These are phyloP conservation scores for Tiliacea citrago DNA, from an alignment of 2,888 invertebrate species.

Conservation along the genomic window DNA sequence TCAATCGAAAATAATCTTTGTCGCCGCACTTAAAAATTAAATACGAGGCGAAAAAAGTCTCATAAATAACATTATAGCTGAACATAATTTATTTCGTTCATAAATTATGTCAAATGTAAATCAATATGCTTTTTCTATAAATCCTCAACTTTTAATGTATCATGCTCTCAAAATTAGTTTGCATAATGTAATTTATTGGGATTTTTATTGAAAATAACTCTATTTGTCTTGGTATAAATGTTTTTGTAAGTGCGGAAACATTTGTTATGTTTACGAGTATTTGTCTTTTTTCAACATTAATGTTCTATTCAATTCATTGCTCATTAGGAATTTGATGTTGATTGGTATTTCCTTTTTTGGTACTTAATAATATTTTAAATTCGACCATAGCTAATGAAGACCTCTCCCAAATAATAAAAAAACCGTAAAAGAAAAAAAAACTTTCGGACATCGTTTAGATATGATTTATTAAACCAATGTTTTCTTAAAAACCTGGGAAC, in stretches of 20 bases:
- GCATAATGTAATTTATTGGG: slow-evolving; percentile 54
- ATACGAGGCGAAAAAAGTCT: slow-evolving; percentile 31
- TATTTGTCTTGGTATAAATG: slow-evolving; percentile 47
- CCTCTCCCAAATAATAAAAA: neutral
- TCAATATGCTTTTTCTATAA: slow-evolving; percentile 54
- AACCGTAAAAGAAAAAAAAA: neutral
- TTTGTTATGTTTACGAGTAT: slow-evolving; percentile 50
- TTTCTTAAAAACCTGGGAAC: too few relatives aligned
- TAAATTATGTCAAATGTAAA: slow-evolving; percentile 62
- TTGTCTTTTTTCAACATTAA: slow-evolving; percentile 14
- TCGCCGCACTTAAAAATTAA: slow-evolving; percentile 43
- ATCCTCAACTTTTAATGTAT: slow-evolving; percentile 45
- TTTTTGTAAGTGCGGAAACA: slow-evolving; percentile 15
- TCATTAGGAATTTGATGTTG: slow-evolving; percentile 35
- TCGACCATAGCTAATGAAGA: neutral
- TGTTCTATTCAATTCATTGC: slow-evolving; percentile 21
- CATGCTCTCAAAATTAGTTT: slow-evolving; percentile 56
- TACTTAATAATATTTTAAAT: neutral
- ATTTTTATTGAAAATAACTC: slow-evolving; percentile 60
- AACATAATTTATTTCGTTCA: slow-evolving; percentile 51
- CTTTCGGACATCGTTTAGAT: slow-evolving; percentile 7
- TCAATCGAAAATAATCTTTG: slow-evolving; percentile 19
- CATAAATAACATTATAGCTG: slow-evolving; percentile 46
- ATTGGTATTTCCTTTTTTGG: slow-evolving; percentile 11
- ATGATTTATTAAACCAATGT: neutral